Evolutionary conservation across 2,113 vertebrate genomes (phyloP).

Genomic region (Pampusana beccarii): DNA sequence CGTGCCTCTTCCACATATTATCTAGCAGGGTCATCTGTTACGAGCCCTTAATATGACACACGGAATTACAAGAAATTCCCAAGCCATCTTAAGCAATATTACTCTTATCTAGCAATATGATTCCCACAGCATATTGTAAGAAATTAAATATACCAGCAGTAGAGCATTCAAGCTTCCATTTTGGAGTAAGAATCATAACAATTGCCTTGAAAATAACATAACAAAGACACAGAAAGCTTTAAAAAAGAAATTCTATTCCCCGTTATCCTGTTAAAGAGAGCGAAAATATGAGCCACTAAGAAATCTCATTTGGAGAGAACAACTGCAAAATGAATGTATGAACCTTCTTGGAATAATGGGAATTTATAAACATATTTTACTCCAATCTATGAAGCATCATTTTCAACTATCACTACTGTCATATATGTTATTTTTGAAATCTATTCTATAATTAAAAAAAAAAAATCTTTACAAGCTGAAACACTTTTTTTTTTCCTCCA

Average conservation of each 20-base stretch:
- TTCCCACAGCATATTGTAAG: background rate
- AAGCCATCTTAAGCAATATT: background rate
- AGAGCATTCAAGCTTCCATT: background rate
- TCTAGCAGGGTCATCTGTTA: background rate
- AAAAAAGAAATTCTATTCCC: background rate
- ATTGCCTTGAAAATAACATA: background rate
- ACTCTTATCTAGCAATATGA: background rate
- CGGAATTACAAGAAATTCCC: background rate
- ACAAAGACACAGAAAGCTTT: background rate
- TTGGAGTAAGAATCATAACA: background rate
- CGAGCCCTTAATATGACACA: background rate
- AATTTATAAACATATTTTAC: background rate
- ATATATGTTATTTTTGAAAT: background rate
- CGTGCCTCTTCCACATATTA: background rate
- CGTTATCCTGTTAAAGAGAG: background rate
- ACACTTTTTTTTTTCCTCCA: background rate
- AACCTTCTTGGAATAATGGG: background rate
- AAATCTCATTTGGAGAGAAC: background rate
- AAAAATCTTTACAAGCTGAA: background rate
- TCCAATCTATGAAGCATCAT: background rate
- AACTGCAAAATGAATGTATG: background rate
- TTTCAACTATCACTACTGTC: background rate
- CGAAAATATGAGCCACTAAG: background rate
- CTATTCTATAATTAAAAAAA: background rate
- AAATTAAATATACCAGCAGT: background rate